A percentile compares a stretch with the other conserved stretches of the same genome.
Evolutionary conservation across 1,140 invertebrate genomes (phyloP).

Genomic region (Drosophila pandora): DNA sequence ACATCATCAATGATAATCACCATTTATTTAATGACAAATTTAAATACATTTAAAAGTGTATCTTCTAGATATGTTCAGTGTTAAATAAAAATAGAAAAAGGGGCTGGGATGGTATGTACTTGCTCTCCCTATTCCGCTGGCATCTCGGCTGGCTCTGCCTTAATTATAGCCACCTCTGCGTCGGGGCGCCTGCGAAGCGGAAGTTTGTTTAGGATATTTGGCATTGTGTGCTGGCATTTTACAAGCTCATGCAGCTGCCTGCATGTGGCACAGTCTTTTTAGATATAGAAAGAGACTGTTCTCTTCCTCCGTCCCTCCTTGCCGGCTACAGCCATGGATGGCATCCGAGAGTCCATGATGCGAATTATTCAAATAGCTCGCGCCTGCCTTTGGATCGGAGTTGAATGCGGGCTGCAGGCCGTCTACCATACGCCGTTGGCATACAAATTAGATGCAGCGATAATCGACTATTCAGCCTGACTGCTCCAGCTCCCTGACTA

Average conservation of each 20-base stretch:
- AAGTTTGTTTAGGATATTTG: constrained; percentile 80
- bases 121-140: constrained; percentile 7
- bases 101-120: constrained; percentile 30
- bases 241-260: constrained; percentile 62
- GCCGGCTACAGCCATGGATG: constrained; percentile 2
- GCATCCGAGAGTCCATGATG: constrained; percentile 46
- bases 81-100: constrained; percentile 39
- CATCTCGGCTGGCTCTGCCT: constrained; percentile 13
- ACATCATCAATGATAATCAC: too few species aligned
- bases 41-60: neutral
- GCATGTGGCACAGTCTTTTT: constrained; percentile 8
- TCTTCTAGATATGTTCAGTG: neutral
- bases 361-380: constrained; percentile 71
- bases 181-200: constrained; percentile 55
- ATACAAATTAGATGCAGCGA: constrained; percentile 60
- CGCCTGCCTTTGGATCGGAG: constrained; percentile 42
- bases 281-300: neutral
- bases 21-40: too few species aligned
- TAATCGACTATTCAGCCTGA: constrained; percentile 61
- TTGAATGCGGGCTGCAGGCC: constrained; percentile 31
- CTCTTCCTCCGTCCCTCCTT: neutral
- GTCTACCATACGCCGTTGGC: constrained; percentile 22
- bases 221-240: constrained; percentile 53
- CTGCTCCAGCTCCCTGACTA: constrained; percentile 26
- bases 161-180: constrained; percentile 67